A percentile compares a stretch with the other conserved stretches of the same genome.
Conservation (phyloP, 2,113 vertebrate species). For the Monarcha castaneiventris region DNA sequence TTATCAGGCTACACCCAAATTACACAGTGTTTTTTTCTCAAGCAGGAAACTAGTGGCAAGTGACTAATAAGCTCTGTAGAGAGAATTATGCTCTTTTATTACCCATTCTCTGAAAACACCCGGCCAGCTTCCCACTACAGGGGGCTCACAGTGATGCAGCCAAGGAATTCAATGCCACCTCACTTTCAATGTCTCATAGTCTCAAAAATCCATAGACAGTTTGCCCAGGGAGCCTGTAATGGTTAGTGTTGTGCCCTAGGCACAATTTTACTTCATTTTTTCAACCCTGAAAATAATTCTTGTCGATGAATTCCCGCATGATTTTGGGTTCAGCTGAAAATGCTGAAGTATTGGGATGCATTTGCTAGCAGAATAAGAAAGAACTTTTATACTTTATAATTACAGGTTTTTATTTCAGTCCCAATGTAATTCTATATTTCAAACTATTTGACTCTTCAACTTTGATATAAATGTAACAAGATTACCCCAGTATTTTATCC, state of each 20-base stretch:
- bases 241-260: not conserved
- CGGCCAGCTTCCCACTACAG: not conserved
- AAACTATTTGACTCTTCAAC: not conserved
- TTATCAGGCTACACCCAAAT: not conserved
- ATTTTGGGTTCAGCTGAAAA: not conserved
- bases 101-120: not conserved
- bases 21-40: not conserved
- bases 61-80: not conserved
- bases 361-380: not conserved
- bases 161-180: not conserved
- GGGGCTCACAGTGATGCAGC: not conserved
- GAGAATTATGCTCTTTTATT: not conserved
- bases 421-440: not conserved
- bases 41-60: not conserved
- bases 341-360: not conserved
- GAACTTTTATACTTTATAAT: not conserved
- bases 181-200: not conserved
- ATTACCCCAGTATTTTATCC: not conserved
- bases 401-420: not conserved
- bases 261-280: not conserved
- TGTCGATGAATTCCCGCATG: not conserved
- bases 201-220: not conserved
- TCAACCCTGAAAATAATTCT: not conserved
- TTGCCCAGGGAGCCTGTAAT: not conserved
- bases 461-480: not conserved